A percentile compares a stretch with the other conserved stretches of the same genome.
Evolutionary conservation across 2,113 vertebrate genomes (phyloP).

Genomic region (Heteronetta atricapilla): DNA sequence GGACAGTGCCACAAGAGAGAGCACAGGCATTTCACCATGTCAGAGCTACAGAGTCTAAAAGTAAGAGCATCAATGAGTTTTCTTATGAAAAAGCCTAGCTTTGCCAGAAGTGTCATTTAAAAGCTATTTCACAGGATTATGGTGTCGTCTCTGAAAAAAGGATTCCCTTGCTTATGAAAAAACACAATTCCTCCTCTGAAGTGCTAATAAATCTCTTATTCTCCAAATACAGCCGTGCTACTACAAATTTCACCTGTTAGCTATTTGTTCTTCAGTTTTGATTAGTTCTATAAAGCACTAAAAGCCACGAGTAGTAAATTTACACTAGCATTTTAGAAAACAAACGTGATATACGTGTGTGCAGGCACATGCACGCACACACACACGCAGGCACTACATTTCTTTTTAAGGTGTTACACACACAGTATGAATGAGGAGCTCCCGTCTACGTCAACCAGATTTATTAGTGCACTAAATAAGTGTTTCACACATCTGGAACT

Average conservation of each 20-base stretch:
- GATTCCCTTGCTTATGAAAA: neutral
- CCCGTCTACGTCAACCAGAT: neutral
- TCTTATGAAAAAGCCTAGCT: accelerated
- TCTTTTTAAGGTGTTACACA: neutral
- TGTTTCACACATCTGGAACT: conserved; percentile 22
- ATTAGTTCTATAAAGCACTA: neutral
- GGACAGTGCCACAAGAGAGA: neutral
- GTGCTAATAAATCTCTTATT: neutral
- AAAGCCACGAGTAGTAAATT: neutral
- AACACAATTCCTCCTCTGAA: neutral
- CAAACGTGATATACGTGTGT: accelerated
- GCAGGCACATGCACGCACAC: neutral
- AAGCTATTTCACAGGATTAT: neutral
- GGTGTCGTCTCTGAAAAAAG: neutral
- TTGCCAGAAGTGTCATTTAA: neutral
- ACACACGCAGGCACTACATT: neutral
- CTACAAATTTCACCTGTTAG: neutral
- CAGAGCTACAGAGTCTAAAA: neutral
- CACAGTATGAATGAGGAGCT: neutral
- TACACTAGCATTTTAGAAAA: neutral
- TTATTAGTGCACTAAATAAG: neutral
- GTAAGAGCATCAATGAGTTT: neutral
- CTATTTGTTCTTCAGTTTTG: neutral
- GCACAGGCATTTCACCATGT: neutral
- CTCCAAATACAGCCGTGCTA: neutral